Evolutionary conservation across 2,113 vertebrate genomes (phyloP).

Genomic region (Hippolais icterina): DNA sequence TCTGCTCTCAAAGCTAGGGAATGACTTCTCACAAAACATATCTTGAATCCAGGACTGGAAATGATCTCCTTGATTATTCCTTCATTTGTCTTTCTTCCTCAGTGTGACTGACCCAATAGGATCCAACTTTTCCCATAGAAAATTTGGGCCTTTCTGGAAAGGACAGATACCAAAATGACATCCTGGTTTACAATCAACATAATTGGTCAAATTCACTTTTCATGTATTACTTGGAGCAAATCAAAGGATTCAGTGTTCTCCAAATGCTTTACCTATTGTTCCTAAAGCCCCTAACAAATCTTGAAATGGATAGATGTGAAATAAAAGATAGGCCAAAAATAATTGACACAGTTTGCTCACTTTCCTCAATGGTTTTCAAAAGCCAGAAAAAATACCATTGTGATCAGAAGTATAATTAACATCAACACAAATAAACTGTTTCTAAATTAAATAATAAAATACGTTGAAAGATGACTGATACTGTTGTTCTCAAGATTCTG

Average conservation of each 20-base stretch:
- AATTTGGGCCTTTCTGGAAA: background rate
- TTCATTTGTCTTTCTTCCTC: background rate
- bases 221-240: background rate
- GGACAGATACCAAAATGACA: background rate
- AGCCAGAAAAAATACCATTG: background rate
- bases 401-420: background rate
- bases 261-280: background rate
- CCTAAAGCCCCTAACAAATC: background rate
- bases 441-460: background rate
- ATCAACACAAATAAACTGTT: background rate
- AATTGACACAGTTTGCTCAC: background rate
- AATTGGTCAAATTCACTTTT: background rate
- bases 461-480: background rate
- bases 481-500: background rate
- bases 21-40: background rate
- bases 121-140: background rate
- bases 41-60: background rate
- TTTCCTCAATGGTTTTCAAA: background rate
- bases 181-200: background rate
- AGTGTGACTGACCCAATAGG: background rate
- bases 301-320: background rate
- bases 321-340: background rate
- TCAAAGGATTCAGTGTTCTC: background rate
- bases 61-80: background rate
- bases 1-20: background rate